A percentile compares a stretch with the other conserved stretches of the same genome.
These are phyloP conservation scores for Styela clava DNA, from an alignment of 23 tunicate species.

Conservation along the genomic window DNA sequence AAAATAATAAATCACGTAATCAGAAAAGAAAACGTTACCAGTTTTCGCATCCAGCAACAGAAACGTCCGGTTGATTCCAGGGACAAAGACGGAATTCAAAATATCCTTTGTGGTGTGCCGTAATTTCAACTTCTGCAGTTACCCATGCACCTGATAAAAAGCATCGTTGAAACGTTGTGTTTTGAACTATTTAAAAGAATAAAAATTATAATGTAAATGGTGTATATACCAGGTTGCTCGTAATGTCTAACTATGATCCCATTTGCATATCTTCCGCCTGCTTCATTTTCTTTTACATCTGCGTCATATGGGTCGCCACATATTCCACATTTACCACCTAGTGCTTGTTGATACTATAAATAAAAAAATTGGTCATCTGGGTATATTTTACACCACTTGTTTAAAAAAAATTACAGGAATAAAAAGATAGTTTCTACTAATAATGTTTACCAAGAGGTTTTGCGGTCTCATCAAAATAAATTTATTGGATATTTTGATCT, in stretches of 20 bases:
- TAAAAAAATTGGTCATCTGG: too few species aligned
- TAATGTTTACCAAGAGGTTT: too few species aligned
- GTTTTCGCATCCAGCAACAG: neutral
- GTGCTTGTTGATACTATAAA: slow-evolving; percentile 37
- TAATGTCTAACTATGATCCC: slow-evolving; percentile 63
- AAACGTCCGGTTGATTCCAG: slow-evolving; percentile 27
- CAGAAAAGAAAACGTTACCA: neutral
- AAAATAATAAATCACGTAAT: too few species aligned
- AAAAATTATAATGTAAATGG: too few species aligned
- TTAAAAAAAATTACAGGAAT: too few species aligned
- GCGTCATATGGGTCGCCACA: slow-evolving; percentile 74
- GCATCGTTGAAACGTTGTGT: too few species aligned
- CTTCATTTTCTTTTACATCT: slow-evolving; percentile 50
- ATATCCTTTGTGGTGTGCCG: slow-evolving; percentile 80
- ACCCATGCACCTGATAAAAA: slow-evolving; percentile 33
- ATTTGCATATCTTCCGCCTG: slow-evolving; percentile 68
- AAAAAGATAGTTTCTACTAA: too few species aligned
- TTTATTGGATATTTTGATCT: too few species aligned
- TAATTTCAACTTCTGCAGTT: slow-evolving; percentile 42
- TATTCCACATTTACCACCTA: slow-evolving; percentile 62
- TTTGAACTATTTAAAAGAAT: too few species aligned
- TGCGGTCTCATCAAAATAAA: too few species aligned
- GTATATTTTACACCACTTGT: too few species aligned
- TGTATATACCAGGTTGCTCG: neutral
- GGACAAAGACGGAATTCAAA: slow-evolving; percentile 71